phyloP scores from a whole-genome alignment of 2,888 invertebrate species.

The Lottia gigantea region DNA sequence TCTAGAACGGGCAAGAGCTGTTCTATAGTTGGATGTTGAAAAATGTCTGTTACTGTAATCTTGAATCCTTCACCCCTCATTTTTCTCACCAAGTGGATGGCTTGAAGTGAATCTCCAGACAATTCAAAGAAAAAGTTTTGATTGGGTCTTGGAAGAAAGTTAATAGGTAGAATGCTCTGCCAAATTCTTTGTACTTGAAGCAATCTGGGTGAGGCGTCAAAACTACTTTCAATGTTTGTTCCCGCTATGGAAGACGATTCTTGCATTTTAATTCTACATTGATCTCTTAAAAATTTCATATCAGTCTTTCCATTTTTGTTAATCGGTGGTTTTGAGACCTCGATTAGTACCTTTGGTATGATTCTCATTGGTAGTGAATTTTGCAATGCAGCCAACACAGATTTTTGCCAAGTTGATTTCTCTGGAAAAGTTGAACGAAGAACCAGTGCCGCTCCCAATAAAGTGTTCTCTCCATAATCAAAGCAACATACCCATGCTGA shows the following conservation, averaged over 20 bases:
- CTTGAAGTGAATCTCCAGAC: not conserved
- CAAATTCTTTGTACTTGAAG: not conserved
- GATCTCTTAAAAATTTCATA: not conserved
- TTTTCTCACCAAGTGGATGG: not conserved
- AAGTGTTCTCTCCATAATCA: not conserved
- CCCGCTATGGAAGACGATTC: not conserved
- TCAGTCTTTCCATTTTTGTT: not conserved
- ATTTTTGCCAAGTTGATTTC: not conserved
- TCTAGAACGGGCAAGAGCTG: not conserved
- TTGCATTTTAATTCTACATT: not conserved
- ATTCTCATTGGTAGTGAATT: not conserved
- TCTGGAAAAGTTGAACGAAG: not conserved
- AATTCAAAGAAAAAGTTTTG: conserved; percentile 3
- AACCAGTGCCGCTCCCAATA: not conserved
- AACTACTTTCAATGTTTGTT: not conserved
- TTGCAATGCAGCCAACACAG: not conserved
- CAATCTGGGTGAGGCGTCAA: not conserved
- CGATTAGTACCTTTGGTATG: not conserved
- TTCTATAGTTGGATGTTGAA: not conserved
- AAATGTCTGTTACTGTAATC: not conserved
- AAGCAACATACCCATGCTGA: not conserved
- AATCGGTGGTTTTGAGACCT: not conserved
- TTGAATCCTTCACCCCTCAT: conserved; percentile 1
- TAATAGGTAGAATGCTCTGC: not conserved
- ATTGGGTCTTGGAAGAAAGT: not conserved